phyloP scores from a whole-genome alignment of 2,888 invertebrate species.

The Cancer borealis region DNA sequence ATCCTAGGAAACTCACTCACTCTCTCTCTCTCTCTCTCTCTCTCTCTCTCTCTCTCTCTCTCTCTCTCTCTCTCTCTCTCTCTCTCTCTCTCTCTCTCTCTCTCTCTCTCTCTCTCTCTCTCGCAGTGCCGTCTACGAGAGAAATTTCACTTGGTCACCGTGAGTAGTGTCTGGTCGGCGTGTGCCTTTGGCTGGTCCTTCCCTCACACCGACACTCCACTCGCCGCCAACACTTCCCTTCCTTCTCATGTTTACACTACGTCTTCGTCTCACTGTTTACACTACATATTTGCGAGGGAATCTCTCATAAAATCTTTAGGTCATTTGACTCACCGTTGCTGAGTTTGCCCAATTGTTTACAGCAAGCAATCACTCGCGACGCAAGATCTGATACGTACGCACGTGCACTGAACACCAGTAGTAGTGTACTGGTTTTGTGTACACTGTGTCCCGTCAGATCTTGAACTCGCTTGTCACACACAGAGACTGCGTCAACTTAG shows the following conservation, averaged over 20 bases:
- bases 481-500: neutral
- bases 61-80: conserved; percentile 28
- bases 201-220: neutral
- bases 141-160: neutral
- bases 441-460: too few species aligned
- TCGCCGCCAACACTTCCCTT: neutral
- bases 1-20: neutral
- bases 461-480: neutral
- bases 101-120: conserved; percentile 40
- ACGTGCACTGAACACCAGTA: neutral
- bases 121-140: neutral
- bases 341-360: neutral
- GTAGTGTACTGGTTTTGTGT: neutral
- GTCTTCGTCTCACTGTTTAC: neutral
- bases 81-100: conserved; percentile 40
- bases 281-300: neutral
- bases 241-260: neutral
- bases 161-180: neutral
- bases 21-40: neutral
- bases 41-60: conserved; percentile 28
- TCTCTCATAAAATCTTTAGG: neutral
- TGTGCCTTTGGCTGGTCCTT: neutral
- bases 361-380: neutral
- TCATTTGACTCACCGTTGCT: neutral
- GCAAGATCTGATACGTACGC: neutral